Conservation (phyloP, 2,888 invertebrate species). For the Ochropleura leucogaster region DNA sequence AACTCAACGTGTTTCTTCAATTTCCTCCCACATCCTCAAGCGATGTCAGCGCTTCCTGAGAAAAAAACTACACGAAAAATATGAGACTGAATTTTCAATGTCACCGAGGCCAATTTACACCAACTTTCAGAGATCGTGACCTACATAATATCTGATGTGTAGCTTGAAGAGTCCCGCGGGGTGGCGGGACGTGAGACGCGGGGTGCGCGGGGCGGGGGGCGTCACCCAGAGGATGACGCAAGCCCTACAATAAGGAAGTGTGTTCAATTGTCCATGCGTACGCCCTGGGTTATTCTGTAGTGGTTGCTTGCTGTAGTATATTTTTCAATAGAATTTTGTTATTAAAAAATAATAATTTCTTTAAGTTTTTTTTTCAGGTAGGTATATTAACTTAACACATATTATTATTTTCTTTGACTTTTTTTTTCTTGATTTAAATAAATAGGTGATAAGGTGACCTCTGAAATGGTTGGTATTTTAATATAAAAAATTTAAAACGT, state of each 20-base stretch:
- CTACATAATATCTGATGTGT: slow-evolving; percentile 40
- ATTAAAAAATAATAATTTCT: too few relatives aligned
- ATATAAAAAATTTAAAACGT: slow-evolving; percentile 14
- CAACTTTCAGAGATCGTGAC: slow-evolving; percentile 43
- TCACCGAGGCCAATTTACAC: slow-evolving; percentile 40
- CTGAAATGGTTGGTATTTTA: slow-evolving; percentile 22
- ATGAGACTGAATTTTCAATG: slow-evolving; percentile 42
- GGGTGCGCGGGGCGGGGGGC: slow-evolving; percentile 35
- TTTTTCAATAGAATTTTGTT: neutral
- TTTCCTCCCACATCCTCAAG: slow-evolving; percentile 7
- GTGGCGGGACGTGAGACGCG: neutral
- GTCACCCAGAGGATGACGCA: slow-evolving; percentile 76
- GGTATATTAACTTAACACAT: too few relatives aligned
- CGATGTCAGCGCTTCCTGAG: slow-evolving; percentile 22
- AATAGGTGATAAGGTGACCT: slow-evolving; percentile 1
- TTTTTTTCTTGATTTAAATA: neutral
- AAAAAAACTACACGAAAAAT: slow-evolving; percentile 10
- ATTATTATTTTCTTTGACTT: too few relatives aligned
- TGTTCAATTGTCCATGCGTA: slow-evolving; percentile 80
- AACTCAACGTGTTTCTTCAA: slow-evolving; percentile 16
- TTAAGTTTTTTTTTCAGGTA: neutral
- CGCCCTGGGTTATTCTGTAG: slow-evolving; percentile 70
- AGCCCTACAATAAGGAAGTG: slow-evolving; percentile 84
- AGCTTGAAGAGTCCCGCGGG: slow-evolving; percentile 48
- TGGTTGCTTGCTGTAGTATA: neutral